These are phyloP conservation scores for Andrena marginata DNA, from an alignment of 2,888 invertebrate species.

Conservation along the genomic window DNA sequence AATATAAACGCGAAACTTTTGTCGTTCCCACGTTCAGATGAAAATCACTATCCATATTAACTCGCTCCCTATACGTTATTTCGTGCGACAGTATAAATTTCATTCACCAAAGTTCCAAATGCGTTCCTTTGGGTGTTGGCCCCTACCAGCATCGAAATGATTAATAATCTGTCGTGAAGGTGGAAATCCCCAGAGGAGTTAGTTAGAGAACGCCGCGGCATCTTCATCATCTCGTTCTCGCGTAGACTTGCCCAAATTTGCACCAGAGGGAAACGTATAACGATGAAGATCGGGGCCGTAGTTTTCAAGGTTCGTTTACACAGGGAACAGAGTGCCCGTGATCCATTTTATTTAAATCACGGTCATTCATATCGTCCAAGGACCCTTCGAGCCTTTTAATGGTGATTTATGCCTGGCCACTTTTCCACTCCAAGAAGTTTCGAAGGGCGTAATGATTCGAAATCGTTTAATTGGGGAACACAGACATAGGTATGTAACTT, in stretches of 20 bases:
- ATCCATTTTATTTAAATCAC: slow-evolving; percentile 75
- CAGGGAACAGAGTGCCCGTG: slow-evolving; percentile 53
- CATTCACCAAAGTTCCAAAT: slow-evolving; percentile 60
- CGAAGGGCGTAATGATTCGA: background rate
- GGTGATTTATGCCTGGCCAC: slow-evolving; percentile 73
- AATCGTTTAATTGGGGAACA: background rate
- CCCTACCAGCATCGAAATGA: slow-evolving; percentile 61
- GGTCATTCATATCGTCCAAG: slow-evolving; percentile 69
- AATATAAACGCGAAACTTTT: slow-evolving; percentile 16
- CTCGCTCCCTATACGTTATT: slow-evolving; percentile 59
- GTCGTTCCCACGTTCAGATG: slow-evolving; percentile 19
- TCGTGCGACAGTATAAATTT: slow-evolving; percentile 61
- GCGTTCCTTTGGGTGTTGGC: slow-evolving; percentile 50
- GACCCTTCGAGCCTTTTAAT: slow-evolving; percentile 67
- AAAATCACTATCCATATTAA: slow-evolving; percentile 58
- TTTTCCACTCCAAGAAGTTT: slow-evolving; percentile 22
- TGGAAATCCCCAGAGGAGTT: slow-evolving; percentile 60
- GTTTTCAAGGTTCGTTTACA: slow-evolving; percentile 55
- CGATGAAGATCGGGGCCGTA: background rate
- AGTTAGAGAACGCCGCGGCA: slow-evolving; percentile 63
- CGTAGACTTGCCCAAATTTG: slow-evolving; percentile 40
- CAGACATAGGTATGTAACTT: too few relatives aligned
- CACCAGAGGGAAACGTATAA: slow-evolving; percentile 36
- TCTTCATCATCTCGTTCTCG: slow-evolving; percentile 68
- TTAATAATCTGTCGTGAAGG: slow-evolving; percentile 70